A percentile compares a stretch with the other conserved stretches of the same genome.
These are phyloP conservation scores for Ophiothrix spiculata DNA, from an alignment of 35 echinoderm and acorn worm species.

Conservation along the genomic window DNA sequence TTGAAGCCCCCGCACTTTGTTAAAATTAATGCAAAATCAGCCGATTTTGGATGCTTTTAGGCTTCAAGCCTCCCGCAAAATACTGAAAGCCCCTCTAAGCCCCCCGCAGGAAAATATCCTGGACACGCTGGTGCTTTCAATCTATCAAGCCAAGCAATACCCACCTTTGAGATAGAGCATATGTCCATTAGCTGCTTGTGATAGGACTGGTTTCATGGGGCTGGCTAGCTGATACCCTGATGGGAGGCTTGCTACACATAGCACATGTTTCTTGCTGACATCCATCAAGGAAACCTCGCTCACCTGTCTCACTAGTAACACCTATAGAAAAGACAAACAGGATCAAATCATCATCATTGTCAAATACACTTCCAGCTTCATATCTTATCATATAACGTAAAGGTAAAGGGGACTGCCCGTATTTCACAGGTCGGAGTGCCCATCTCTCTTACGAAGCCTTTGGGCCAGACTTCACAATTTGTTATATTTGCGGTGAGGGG, in stretches of 20 bases:
- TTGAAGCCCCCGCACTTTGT: too few relatives aligned
- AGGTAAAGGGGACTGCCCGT: too few relatives aligned
- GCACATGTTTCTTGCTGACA: constrained; percentile 52
- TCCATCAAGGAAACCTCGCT: constrained; percentile 69
- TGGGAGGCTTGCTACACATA: constrained; percentile 56
- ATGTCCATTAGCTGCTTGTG: constrained; percentile 73
- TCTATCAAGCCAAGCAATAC: not conserved
- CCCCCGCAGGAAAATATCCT: too few relatives aligned
- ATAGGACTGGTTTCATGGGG: constrained; percentile 48
- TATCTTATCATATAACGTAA: not conserved
- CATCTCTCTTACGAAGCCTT: too few relatives aligned
- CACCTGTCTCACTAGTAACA: constrained; percentile 61
- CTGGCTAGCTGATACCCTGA: constrained; percentile 33
- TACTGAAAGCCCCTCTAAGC: too few relatives aligned
- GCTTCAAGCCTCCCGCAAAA: too few relatives aligned
- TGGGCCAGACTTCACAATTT: too few relatives aligned
- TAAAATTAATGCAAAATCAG: too few relatives aligned
- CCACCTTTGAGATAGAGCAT: constrained; percentile 89
- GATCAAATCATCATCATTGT: not conserved
- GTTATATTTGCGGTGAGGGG: too few relatives aligned
- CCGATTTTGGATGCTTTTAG: too few relatives aligned
- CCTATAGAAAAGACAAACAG: constrained; percentile 33
- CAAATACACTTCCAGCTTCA: not conserved
- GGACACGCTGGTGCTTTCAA: too few relatives aligned
- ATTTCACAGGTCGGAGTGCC: too few relatives aligned